A percentile compares a stretch with the other conserved stretches of the same genome.
Conservation (phyloP, 2,888 invertebrate species). For the Sipha maydis region DNA sequence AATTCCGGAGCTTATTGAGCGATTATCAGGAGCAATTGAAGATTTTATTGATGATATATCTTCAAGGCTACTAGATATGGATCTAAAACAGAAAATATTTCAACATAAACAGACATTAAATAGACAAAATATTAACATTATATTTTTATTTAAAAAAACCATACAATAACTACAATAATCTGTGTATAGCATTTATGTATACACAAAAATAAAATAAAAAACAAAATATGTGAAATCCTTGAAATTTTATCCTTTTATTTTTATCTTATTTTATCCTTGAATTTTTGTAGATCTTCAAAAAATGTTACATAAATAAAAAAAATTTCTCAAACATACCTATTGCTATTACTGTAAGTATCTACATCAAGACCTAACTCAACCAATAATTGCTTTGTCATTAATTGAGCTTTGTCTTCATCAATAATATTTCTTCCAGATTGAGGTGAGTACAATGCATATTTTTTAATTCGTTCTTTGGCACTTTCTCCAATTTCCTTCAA, state of each 20-base stretch:
- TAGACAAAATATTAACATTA: no score
- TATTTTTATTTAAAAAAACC: no score
- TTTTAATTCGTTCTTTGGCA: conserved; percentile 50
- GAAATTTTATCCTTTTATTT: not conserved
- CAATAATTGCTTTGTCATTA: conserved; percentile 57
- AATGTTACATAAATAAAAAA: not conserved
- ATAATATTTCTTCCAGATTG: conserved; percentile 38
- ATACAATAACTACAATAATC: no score
- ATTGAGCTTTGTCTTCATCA: conserved; percentile 50
- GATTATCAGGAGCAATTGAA: conserved; percentile 51
- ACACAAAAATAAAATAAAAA: not conserved
- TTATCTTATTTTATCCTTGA: not conserved
- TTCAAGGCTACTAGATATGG: conserved; percentile 55
- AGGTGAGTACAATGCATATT: conserved; percentile 48
- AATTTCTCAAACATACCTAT: conserved; percentile 26
- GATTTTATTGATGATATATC: conserved; percentile 56
- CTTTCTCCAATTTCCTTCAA: conserved; percentile 54
- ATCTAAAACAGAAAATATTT: conserved; percentile 21
- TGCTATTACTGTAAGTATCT: conserved; percentile 54
- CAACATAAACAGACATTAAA: not conserved
- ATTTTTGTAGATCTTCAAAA: not conserved
- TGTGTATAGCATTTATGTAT: not conserved
- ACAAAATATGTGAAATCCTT: not conserved
- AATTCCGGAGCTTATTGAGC: conserved; percentile 54
- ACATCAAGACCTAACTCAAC: conserved; percentile 47